Evolutionary conservation across 2,888 invertebrate species (phyloP), one percentile per base, ranked within the genome.

Genomic region (Scaeva pyrastri): DNA sequence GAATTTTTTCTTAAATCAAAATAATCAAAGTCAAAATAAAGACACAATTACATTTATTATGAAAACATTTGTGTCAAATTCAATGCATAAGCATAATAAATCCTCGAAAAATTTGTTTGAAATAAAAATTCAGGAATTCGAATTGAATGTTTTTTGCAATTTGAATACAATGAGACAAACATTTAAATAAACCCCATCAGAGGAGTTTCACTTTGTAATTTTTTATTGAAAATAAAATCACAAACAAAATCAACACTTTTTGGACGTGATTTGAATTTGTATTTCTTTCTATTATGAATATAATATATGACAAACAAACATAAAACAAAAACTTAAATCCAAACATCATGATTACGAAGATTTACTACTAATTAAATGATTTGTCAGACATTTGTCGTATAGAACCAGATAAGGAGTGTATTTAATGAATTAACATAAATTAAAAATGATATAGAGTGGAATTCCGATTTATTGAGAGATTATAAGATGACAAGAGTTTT

Each of bases 21-120:
- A 45, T 14, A 10, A 55, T 52, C 64, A 52, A 41, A 79, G 2
- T 58, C 52, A n/a, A 60, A 72, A 82, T 82, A 73, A 70, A 82
- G 82, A 70, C 77, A 77, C 72, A 76, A 86, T 86, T 86, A 77
- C 85, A 86, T 86, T 77, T 56, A 82, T 52, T 68, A 86, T 82
- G 73, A 70, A 64, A 62, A 70, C 76, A 86, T 86, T 82, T 82
- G 48, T 82, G 85, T 86, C 85, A 86, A 72, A 82, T 73, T 41
- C 56, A 50, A 55, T 68, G 60, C 26, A n/a, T 16, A 41, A 64
- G 4, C 10, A 50, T 56, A 56, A 77, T 86, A 86, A 86, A 86
- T 86, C 82, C 68, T 64, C 14, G 39, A 19, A 14, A 39, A 39
- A 39, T 45, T 14, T 43, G 36, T 16, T 16, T 10, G 14, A 21